Conservation (phyloP, 2,113 vertebrate species). For the Phainopepla nitens region DNA sequence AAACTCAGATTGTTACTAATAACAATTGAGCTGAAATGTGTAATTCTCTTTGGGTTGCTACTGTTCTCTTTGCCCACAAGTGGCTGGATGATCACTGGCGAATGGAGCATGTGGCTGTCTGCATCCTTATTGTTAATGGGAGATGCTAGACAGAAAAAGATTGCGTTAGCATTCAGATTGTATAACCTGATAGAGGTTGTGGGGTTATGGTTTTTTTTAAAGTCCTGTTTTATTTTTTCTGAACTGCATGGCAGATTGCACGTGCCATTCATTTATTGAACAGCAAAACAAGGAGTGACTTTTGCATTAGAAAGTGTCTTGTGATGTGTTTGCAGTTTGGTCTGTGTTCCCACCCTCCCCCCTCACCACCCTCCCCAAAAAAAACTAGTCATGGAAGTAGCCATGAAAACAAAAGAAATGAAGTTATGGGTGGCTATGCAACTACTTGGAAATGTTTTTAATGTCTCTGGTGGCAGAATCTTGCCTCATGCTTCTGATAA, state of each 20-base stretch:
- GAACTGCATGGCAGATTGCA: not conserved
- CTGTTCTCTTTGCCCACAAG: not conserved
- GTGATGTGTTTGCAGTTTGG: not conserved
- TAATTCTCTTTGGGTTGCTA: not conserved
- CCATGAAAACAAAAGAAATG: not conserved
- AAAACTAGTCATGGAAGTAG: not conserved
- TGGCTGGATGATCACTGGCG: not conserved
- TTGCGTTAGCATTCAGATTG: not conserved
- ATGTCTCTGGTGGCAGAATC: not conserved
- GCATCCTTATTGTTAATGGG: not conserved
- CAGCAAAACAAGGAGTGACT: not conserved
- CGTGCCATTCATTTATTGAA: not conserved
- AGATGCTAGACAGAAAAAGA: not conserved
- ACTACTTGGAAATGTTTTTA: not conserved
- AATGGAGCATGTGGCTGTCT: not conserved
- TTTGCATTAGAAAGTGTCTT: not conserved
- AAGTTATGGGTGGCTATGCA: not conserved
- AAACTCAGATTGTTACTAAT: not conserved
- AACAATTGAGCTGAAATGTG: not conserved
- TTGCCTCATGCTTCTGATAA: not conserved
- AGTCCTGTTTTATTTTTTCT: not conserved
- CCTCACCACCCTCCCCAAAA: not conserved
- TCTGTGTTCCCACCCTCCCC: not conserved
- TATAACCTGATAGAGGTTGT: not conserved
- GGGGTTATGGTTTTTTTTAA: fast-evolving